A percentile compares a stretch with the other conserved stretches of the same genome.
These are phyloP conservation scores for Magallana gigas DNA, from an alignment of 1,140 invertebrate genomes.

Conservation along the genomic window DNA sequence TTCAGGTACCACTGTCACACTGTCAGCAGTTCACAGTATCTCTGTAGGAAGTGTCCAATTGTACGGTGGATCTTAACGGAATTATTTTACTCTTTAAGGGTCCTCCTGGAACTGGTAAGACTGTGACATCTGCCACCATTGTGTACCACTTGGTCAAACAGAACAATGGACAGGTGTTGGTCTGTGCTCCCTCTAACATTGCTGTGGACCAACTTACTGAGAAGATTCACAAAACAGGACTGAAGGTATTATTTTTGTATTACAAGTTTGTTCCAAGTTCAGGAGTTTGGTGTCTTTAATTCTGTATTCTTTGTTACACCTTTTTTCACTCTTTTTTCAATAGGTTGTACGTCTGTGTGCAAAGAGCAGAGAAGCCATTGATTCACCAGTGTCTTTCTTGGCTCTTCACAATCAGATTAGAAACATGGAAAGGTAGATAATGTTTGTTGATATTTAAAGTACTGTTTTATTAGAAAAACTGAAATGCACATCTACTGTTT, in stretches of 20 bases:
- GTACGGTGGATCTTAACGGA: background rate
- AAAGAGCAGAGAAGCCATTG: conserved; percentile 98
- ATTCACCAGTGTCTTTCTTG: conserved; percentile 97
- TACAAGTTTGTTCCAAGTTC: background rate
- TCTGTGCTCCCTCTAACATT: conserved; percentile 99
- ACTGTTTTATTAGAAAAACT: background rate
- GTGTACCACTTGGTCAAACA: conserved; percentile 99
- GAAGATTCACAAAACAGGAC: conserved; percentile 98
- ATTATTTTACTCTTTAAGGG: conserved; percentile 75
- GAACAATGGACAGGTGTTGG: conserved; percentile 93
- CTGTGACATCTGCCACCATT: conserved; percentile 99
- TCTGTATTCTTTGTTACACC: background rate
- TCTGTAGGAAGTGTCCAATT: background rate
- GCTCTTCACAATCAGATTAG: conserved; percentile 98
- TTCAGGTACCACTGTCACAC: conserved; percentile 85
- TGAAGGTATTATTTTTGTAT: conserved; percentile 85
- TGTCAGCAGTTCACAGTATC: no score
- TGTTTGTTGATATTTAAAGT: background rate
- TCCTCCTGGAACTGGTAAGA: conserved; percentile 97
- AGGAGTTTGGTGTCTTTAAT: background rate
- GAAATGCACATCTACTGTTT: background rate
- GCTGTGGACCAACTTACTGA: conserved; percentile 99
- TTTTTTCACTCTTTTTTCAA: conserved; percentile 1
- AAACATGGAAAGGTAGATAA: conserved; percentile 87
- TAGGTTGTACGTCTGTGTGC: conserved; percentile 95